Percentiles rank a stretch among this genome's conserved stretches.
phyloP scores from a whole-genome alignment of 2,888 invertebrate species.

The Seira musarum region DNA sequence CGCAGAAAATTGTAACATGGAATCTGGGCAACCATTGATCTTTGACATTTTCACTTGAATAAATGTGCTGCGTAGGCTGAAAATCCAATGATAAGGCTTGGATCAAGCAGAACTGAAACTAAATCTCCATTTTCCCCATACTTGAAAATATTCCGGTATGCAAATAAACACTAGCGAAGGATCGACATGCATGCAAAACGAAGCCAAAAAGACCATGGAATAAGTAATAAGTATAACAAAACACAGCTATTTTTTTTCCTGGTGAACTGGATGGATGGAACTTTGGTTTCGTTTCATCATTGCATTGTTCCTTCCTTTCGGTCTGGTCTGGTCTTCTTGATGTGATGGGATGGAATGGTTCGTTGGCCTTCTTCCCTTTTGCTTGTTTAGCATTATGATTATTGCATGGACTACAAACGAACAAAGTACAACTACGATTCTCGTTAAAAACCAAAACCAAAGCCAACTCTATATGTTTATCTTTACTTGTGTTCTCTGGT shows the following conservation, averaged over 20 bases:
- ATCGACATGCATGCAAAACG: not conserved
- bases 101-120: too few relatives aligned
- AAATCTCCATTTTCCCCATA: too few relatives aligned
- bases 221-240: too few relatives aligned
- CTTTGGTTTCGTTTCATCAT: not conserved
- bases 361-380: slow-evolving; percentile 31
- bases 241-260: too few relatives aligned
- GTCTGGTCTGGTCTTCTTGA: too few relatives aligned
- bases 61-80: too few relatives aligned
- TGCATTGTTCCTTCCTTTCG: too few relatives aligned
- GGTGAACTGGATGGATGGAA: not conserved
- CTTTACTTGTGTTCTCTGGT: not conserved
- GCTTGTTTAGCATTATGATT: slow-evolving; percentile 30
- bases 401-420: slow-evolving; percentile 40
- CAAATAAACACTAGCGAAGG: not conserved
- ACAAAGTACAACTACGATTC: too few relatives aligned
- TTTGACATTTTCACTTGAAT: slow-evolving; percentile 32
- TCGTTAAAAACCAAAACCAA: slow-evolving; percentile 3
- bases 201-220: not conserved
- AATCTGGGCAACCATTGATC: slow-evolving; percentile 46
- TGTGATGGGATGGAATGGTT: slow-evolving; percentile 31
- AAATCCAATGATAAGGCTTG: too few relatives aligned
- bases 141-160: not conserved
- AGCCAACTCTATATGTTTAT: not conserved
- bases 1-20: not conserved